phyloP scores from a whole-genome alignment of 2,888 invertebrate species.

The Drosophila sordidapex region DNA sequence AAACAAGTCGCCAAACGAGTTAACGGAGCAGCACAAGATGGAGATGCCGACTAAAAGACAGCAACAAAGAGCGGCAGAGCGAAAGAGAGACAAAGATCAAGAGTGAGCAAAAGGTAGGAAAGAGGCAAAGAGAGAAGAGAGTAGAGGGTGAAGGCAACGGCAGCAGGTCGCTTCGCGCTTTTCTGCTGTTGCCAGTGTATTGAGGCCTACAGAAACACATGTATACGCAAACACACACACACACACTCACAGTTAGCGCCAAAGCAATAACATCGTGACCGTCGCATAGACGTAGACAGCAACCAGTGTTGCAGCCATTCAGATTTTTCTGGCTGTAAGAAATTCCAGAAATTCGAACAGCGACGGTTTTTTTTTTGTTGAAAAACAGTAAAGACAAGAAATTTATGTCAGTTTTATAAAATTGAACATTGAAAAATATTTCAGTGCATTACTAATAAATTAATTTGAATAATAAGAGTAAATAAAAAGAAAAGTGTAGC shows the following conservation, averaged over 20 bases:
- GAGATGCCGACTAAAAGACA: conserved; percentile 47
- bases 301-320: conserved; percentile 1
- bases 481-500: not conserved
- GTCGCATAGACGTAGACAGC: conserved; percentile 28
- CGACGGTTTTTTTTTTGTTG: not conserved
- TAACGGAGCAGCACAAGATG: conserved; percentile 49
- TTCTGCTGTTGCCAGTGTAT: conserved; percentile 46
- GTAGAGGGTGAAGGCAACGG: conserved; percentile 22
- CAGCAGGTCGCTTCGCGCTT: conserved; percentile 52
- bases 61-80: conserved; percentile 4
- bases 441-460: not conserved
- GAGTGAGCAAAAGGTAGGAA: conserved; percentile 1
- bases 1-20: conserved; percentile 72
- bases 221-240: conserved; percentile 23
- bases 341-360: not conserved
- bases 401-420: not conserved
- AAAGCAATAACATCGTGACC: conserved; percentile 44
- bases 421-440: not conserved
- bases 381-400: not conserved
- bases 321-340: not conserved
- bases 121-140: conserved; percentile 12
- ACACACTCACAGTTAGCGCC: conserved; percentile 29
- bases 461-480: not conserved
- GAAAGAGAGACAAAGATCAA: conserved; percentile 1
- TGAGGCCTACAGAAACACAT: conserved; percentile 71